A percentile compares a stretch with the other conserved stretches of the same genome.
These are phyloP conservation scores for Cephus rjabovi DNA, from an alignment of 2,888 invertebrate genomes.

Conservation along the genomic window DNA sequence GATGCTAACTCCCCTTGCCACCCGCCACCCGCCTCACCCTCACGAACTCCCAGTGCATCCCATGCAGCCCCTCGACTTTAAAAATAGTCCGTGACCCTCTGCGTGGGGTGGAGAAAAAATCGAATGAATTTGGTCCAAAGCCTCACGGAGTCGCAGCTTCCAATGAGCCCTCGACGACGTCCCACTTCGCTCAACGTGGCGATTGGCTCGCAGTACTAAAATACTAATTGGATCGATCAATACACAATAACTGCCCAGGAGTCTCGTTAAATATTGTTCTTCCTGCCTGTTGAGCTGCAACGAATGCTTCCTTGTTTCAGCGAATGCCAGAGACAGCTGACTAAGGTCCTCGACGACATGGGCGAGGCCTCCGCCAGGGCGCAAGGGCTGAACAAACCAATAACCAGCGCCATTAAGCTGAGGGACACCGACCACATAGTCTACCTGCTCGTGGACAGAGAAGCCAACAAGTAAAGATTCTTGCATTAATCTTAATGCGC, in stretches of 20 bases:
- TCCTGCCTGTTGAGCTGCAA: not conserved
- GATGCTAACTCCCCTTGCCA: not conserved
- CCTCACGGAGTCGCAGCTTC: not conserved
- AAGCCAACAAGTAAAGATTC: slow-evolving; percentile 71
- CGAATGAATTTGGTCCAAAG: not conserved
- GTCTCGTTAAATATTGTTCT: not conserved
- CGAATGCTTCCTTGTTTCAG: slow-evolving; percentile 61
- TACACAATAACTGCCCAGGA: not conserved
- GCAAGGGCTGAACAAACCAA: slow-evolving; percentile 79
- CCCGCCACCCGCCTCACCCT: too few species aligned
- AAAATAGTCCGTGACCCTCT: not conserved
- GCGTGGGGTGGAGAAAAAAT: not conserved
- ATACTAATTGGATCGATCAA: not conserved
- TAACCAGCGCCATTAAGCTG: slow-evolving; percentile 79
- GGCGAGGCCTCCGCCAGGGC: slow-evolving; percentile 80
- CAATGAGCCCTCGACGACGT: not conserved
- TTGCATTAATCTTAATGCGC: not conserved
- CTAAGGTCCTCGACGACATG: slow-evolving; percentile 76
- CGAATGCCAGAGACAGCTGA: slow-evolving; percentile 72
- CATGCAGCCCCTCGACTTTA: not conserved
- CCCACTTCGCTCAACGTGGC: too few species aligned
- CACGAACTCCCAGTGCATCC: not conserved
- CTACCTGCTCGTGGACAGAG: slow-evolving; percentile 70
- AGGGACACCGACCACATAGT: slow-evolving; percentile 71
- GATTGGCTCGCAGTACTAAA: not conserved